Evolutionary conservation across 2,797 vertebrate species (phyloP), one percentile per base, ranked within the genome.

Genomic region (Chaetophractus vellerosus): DNA sequence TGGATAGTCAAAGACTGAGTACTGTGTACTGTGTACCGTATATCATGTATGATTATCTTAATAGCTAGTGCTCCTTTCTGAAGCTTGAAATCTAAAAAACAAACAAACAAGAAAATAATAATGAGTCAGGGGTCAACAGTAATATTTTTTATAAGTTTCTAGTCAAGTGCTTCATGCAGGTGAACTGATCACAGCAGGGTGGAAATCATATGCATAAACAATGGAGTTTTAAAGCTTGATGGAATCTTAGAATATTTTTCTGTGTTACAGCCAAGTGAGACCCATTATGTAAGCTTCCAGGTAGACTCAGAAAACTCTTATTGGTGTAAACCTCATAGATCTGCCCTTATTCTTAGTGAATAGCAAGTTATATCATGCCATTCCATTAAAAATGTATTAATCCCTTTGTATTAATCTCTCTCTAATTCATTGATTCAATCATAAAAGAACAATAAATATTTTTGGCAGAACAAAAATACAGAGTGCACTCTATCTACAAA

Each of bases 321-420:
- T 97, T 89, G 66, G 4, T 92, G 88, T 38, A 96, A 96, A 92
- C 90, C 79, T 97, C 89, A 96, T 85, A 97, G 96, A 97, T 90
- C 94, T 97, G 91, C 95, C 94, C 88, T 98, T 96, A 94, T 97
- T 97, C 95, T 95, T 93, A 74, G 96, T 80, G 95, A 98, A 96
- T 96, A 97, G 92, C 92, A 96, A 98, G 96, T 97, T 95, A 83
- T 96, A 95, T 93, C 81, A 97, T 85, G 93, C 84, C n/a, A 33
- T 96, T 97, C 97, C 97, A 98, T 98, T 98, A 97, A 97, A 98
- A 98, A 97, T 96, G 48, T 92, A 98, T 98, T 92, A 88, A 95
- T 94, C 81, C 95, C 94, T 97, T 97, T 97, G 96, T 96, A 97
- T 95, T 82, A 96, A 97, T 68, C 94, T 94, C 80, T 94, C 95